Base-by-base conservation (phyloP, 2,888 invertebrate species). In the Drosophila recens region DNA sequence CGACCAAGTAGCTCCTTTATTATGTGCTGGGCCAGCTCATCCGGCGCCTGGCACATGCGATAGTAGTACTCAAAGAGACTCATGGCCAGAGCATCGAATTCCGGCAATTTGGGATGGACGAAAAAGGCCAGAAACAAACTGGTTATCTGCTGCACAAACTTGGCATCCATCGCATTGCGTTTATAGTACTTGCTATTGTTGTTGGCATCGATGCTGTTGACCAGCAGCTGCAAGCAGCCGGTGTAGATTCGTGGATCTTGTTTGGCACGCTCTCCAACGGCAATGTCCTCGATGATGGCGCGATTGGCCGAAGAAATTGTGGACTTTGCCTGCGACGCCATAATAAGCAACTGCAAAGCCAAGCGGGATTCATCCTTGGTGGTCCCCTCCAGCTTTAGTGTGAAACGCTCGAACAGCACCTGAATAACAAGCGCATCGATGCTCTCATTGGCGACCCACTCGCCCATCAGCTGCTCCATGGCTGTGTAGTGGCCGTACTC, bases 401-500 rank as follows among this genome's bases (percentile, higher is more conserved):
- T 94, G 90, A 97, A 97, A 86, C 95, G 95, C 92, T 97, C 96
- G 96, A 97, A 98, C 67, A 98, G 93, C 11, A 97, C 95, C 94
- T 97, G 93, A 67, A 94, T 93, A 45, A 94, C 93, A 20, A 92
- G 90, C 51, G 93, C 93, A 76, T 94, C 94, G 10, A 96, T 92
- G 45, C 94, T 94, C 4, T 94, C 94, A 36, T 93, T 93, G 51
- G 92, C 90, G 3, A 95, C 93, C 94, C 96, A 95, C 88, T 95
- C 94, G 13, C 93, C 91, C 46, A 96, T 93, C 67, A 96, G 92
- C 72, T 93, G 93, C 77, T 95, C 94, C 70, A 96, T 92, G 13
- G 95, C 95, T 3, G 94, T 93, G 51, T 94, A 92, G 73, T 95
- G 95, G 0, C 94, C 94, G 52, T 94, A 90, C 0, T 94, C 94